Conservation (phyloP, 2,888 invertebrate species). For the Zaprionus obscuricornis region DNA sequence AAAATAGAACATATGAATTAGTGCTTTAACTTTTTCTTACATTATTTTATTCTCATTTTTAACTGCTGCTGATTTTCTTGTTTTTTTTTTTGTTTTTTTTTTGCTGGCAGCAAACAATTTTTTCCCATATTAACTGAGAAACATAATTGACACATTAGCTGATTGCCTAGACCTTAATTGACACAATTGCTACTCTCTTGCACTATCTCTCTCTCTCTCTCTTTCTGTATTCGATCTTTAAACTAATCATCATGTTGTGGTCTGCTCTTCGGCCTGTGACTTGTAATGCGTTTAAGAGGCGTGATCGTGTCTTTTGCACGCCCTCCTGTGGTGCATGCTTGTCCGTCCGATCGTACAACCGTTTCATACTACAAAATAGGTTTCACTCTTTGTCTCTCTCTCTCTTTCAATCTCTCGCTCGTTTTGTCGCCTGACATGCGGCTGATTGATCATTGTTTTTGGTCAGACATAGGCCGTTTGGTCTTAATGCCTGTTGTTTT, state of each 20-base stretch:
- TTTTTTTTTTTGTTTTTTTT: conserved; percentile 3
- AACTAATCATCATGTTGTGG: not conserved
- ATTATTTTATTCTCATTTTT: conserved; percentile 15
- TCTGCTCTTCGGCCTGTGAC: conserved; percentile 11
- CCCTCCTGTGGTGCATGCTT: conserved; percentile 58
- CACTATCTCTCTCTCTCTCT: conserved; percentile 25
- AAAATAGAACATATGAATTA: conserved; percentile 50
- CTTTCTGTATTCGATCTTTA: no score
- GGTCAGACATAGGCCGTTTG: conserved; percentile 24
- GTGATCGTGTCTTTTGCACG: conserved; percentile 77
- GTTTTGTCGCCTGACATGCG: conserved; percentile 50
- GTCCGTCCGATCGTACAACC: no score
- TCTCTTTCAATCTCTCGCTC: conserved; percentile 18
- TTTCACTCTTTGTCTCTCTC: not conserved
- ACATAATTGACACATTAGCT: conserved; percentile 77
- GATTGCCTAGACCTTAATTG: conserved; percentile 63
- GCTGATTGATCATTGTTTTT: conserved; percentile 72
- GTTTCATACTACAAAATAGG: no score
- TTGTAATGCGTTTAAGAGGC: conserved; percentile 72
- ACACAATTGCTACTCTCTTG: conserved; percentile 28
- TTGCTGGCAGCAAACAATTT: conserved; percentile 7
- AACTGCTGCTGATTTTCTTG: not conserved
- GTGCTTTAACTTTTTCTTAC: conserved; percentile 14
- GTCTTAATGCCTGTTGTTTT: conserved; percentile 52
- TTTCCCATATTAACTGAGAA: conserved; percentile 66